These are phyloP conservation scores for Sclerodermus sp. DNA, from an alignment of 2,888 invertebrate species.

Conservation along the genomic window DNA sequence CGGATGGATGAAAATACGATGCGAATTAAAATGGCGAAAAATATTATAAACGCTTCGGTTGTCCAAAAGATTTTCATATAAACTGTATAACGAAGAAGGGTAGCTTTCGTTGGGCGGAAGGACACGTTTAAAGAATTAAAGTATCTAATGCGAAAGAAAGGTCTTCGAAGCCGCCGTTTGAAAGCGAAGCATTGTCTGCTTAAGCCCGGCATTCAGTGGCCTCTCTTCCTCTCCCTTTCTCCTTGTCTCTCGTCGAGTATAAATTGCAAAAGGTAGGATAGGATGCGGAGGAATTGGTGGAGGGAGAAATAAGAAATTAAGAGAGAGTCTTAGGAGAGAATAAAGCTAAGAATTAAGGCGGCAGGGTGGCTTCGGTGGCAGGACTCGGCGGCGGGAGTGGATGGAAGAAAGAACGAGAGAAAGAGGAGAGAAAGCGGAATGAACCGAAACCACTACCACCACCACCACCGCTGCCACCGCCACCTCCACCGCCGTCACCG, in stretches of 20 bases:
- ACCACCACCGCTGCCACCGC: too few relatives aligned
- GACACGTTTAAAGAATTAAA: constrained; percentile 55
- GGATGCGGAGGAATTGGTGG: constrained; percentile 24
- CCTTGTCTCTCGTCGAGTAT: constrained; percentile 38
- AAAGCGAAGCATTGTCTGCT: constrained; percentile 56
- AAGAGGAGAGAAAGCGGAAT: constrained; percentile 33
- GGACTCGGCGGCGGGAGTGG: constrained; percentile 8
- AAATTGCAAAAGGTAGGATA: constrained; percentile 52
- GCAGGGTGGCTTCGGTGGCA: constrained; percentile 36
- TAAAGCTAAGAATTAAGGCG: constrained; percentile 59
- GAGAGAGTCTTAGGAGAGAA: constrained; percentile 58
- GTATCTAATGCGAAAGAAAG: constrained; percentile 55
- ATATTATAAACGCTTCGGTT: too few relatives aligned
- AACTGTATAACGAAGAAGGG: constrained; percentile 10
- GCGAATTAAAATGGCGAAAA: too few relatives aligned
- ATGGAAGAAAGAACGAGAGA: constrained; percentile 14
- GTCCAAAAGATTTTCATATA: too few relatives aligned
- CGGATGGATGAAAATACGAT: too few relatives aligned
- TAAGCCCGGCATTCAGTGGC: constrained; percentile 55
- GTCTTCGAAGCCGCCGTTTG: constrained; percentile 48
- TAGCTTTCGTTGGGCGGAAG: constrained; percentile 24
- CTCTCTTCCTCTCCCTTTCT: constrained; percentile 17
- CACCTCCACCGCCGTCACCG: too few relatives aligned
- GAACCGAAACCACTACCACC: constrained; percentile 50
- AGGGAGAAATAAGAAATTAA: constrained; percentile 57